A percentile compares a stretch with the other conserved stretches of the same genome.
phyloP scores from a whole-genome alignment of 2,888 invertebrate genomes.

The Ectropis crepuscularia region DNA sequence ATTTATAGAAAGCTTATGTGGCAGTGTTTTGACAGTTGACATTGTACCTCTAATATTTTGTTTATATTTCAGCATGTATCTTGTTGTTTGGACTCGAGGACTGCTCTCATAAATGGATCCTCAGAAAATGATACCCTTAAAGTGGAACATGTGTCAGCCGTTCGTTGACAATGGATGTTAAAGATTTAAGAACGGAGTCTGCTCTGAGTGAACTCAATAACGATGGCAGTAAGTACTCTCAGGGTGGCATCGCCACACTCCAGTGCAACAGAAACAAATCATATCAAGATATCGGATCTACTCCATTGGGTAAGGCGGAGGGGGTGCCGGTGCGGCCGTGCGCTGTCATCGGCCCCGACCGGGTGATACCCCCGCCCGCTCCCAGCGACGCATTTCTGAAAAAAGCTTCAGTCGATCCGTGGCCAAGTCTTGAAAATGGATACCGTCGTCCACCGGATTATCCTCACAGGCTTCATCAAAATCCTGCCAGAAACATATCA shows the following conservation, averaged over 20 bases:
- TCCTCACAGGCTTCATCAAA: conserved; percentile 65
- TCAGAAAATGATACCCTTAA: conserved; percentile 65
- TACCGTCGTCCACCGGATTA: conserved; percentile 73
- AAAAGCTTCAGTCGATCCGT: conserved; percentile 65
- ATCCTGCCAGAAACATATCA: conserved; percentile 78
- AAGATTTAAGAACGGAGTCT: conserved; percentile 71
- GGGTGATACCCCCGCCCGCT: conserved; percentile 66
- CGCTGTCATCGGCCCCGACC: conserved; percentile 81
- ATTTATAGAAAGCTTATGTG: conserved; percentile 65
- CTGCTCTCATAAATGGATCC: conserved; percentile 39
- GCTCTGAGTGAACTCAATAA: conserved; percentile 68
- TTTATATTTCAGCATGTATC: conserved; percentile 79
- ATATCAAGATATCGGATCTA: conserved; percentile 72
- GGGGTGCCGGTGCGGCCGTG: conserved; percentile 72
- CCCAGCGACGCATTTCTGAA: conserved; percentile 64
- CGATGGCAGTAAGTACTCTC: conserved; percentile 74
- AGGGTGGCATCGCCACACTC: conserved; percentile 57
- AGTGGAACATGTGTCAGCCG: conserved; percentile 57
- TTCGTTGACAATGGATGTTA: conserved; percentile 76
- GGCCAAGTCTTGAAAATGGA: conserved; percentile 62
- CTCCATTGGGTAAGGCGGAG: conserved; percentile 74
- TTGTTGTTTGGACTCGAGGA: conserved; percentile 49
- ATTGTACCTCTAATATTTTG: conserved; percentile 71
- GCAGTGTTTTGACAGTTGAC: conserved; percentile 83
- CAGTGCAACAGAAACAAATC: conserved; percentile 69